These are phyloP conservation scores for Leptothorax acervorum DNA, from an alignment of 2,888 invertebrate genomes.

Conservation along the genomic window DNA sequence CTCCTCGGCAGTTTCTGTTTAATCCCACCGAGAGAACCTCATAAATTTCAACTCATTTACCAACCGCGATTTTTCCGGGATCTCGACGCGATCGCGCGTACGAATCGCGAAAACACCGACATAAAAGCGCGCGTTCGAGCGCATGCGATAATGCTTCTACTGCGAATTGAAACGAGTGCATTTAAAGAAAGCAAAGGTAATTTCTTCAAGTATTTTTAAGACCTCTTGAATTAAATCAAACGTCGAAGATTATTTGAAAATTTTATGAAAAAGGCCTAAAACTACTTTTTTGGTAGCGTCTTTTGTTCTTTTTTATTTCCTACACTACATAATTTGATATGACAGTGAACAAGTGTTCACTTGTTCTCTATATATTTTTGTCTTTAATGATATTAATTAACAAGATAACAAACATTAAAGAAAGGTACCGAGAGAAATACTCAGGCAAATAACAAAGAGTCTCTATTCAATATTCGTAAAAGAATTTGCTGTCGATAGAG, in stretches of 20 bases:
- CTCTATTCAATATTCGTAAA: constrained; percentile 23
- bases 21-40: constrained; percentile 28
- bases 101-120: constrained; percentile 11
- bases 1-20: constrained; percentile 19
- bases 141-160: neutral
- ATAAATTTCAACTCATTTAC: constrained; percentile 43
- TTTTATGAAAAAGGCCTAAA: neutral
- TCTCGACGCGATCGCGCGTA: neutral
- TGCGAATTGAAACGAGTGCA: constrained; percentile 23
- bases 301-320: neutral
- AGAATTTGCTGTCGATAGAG: constrained; percentile 26
- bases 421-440: neutral
- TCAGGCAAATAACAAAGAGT: neutral
- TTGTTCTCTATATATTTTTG: neutral
- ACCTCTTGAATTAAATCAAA: constrained; percentile 16
- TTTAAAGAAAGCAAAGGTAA: constrained; percentile 2
- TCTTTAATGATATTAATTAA: neutral
- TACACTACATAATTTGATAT: neutral
- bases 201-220: constrained; percentile 23
- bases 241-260: neutral
- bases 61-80: constrained; percentile 18
- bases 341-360: neutral
- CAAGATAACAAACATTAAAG: neutral
- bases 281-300: neutral
- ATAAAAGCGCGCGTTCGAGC: constrained; percentile 29